These are phyloP conservation scores for Macrophya alboannulata DNA, from an alignment of 2,888 invertebrate species.

Conservation along the genomic window DNA sequence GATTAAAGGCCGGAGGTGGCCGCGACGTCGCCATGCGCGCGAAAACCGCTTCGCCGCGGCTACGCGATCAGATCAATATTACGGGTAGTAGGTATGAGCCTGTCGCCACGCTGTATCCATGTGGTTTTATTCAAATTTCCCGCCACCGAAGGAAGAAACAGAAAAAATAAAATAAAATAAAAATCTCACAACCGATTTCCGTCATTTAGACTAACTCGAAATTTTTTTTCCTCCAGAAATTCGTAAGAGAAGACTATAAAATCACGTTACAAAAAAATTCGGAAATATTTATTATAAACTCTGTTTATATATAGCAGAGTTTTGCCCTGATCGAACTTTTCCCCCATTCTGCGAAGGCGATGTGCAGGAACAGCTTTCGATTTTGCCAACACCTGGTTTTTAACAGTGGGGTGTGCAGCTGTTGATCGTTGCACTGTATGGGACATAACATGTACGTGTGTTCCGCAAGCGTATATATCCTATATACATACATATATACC, in stretches of 20 bases:
- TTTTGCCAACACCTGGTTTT: constrained; percentile 33
- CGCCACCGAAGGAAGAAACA: constrained; percentile 31
- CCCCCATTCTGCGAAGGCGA: background rate
- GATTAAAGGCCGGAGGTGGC: constrained; percentile 74
- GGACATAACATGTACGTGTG: background rate
- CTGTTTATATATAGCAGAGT: background rate
- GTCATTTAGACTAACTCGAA: background rate
- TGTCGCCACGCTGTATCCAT: constrained; percentile 65
- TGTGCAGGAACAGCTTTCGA: constrained; percentile 18
- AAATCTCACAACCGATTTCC: background rate
- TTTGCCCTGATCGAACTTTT: background rate
- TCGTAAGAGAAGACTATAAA: background rate
- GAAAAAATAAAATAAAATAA: no score
- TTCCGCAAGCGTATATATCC: background rate
- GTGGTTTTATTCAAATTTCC: constrained; percentile 42
- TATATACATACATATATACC: no score
- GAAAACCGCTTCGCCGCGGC: constrained; percentile 62
- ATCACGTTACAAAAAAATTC: background rate
- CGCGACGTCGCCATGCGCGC: constrained; percentile 73
- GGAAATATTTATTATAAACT: background rate
- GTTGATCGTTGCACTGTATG: background rate
- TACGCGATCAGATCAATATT: constrained; percentile 74
- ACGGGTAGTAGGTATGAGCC: constrained; percentile 69
- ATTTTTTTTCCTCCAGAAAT: background rate
- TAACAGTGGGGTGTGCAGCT: background rate